These are phyloP conservation scores for Leucophenga varia DNA, from an alignment of 1,140 invertebrate species.

Conservation along the genomic window DNA sequence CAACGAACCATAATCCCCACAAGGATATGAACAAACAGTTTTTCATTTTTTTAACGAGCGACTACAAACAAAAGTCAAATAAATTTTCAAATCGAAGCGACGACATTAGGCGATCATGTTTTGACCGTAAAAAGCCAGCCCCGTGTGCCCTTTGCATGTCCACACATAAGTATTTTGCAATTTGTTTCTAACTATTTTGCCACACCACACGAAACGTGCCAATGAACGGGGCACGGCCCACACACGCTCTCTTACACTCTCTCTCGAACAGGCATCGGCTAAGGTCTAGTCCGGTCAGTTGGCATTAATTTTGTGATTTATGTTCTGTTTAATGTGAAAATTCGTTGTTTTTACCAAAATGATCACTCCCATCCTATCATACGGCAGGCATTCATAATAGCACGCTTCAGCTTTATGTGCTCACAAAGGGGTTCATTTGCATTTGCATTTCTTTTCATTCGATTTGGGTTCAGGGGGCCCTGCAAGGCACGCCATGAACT, in stretches of 20 bases:
- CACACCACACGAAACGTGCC: too few relatives aligned
- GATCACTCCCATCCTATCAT: slow-evolving; percentile 46
- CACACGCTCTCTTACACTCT: slow-evolving; percentile 7
- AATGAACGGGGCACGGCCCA: not conserved
- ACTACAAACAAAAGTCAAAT: slow-evolving; percentile 49
- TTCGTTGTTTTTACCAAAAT: slow-evolving; percentile 53
- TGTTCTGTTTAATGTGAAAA: slow-evolving; percentile 55
- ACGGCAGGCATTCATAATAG: too few relatives aligned
- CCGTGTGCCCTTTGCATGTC: slow-evolving; percentile 22
- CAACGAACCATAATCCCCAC: slow-evolving; percentile 15
- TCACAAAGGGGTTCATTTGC: not conserved
- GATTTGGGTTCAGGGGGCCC: slow-evolving; percentile 11
- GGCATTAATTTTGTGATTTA: slow-evolving; percentile 52
- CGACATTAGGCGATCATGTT: slow-evolving; percentile 38
- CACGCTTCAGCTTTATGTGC: slow-evolving; percentile 26
- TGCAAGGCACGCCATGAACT: slow-evolving; percentile 26
- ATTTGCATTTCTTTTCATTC: not conserved
- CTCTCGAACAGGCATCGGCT: slow-evolving; percentile 15
- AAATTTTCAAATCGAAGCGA: too few relatives aligned
- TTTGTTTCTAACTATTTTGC: slow-evolving; percentile 19
- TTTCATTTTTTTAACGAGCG: slow-evolving; percentile 29
- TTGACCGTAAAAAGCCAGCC: slow-evolving; percentile 49
- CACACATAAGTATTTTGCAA: slow-evolving; percentile 14
- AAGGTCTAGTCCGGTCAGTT: too few relatives aligned
- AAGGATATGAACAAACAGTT: slow-evolving; percentile 26